A percentile compares a stretch with the other conserved stretches of the same genome.
These are phyloP conservation scores for Antechinus stuartii DNA, from an alignment of 2,113 vertebrate species.

Conservation along the genomic window DNA sequence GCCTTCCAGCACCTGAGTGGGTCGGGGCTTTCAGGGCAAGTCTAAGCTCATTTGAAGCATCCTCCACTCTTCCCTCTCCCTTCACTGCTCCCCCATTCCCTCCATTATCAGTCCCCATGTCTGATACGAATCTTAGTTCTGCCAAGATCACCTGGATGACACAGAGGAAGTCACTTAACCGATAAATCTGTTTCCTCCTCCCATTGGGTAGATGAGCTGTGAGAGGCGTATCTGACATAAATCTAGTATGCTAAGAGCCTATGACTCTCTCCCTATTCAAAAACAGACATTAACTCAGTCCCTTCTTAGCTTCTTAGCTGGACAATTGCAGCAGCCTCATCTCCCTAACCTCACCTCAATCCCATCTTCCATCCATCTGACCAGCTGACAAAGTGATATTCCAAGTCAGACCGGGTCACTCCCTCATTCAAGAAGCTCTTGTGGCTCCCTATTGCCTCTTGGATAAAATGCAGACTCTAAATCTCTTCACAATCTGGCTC, in stretches of 20 bases:
- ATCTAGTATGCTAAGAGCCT: background rate
- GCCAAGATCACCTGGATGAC: too few relatives aligned
- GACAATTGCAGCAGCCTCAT: background rate
- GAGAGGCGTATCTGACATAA: background rate
- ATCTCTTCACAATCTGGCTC: background rate
- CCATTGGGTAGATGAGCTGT: too few relatives aligned
- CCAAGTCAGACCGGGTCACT: background rate
- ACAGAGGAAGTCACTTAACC: too few relatives aligned
- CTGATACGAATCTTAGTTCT: background rate
- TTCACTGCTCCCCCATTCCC: background rate
- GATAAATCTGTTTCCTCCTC: too few relatives aligned
- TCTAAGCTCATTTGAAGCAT: background rate
- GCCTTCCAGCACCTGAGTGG: too few relatives aligned
- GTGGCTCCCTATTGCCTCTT: background rate
- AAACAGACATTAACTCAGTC: background rate
- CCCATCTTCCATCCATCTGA: background rate
- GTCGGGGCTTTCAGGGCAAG: too few relatives aligned
- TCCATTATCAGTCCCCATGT: too few relatives aligned
- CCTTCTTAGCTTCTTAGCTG: too few relatives aligned
- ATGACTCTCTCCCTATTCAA: background rate
- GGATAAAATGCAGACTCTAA: background rate
- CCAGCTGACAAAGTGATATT: background rate
- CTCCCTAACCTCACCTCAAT: background rate
- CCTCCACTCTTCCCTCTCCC: background rate
- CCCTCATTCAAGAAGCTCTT: slow-evolving; percentile 3